Evolutionary conservation across 1,140 invertebrate species (phyloP), one percentile per base, ranked within the genome.

Genomic region (Drosophila aff.): DNA sequence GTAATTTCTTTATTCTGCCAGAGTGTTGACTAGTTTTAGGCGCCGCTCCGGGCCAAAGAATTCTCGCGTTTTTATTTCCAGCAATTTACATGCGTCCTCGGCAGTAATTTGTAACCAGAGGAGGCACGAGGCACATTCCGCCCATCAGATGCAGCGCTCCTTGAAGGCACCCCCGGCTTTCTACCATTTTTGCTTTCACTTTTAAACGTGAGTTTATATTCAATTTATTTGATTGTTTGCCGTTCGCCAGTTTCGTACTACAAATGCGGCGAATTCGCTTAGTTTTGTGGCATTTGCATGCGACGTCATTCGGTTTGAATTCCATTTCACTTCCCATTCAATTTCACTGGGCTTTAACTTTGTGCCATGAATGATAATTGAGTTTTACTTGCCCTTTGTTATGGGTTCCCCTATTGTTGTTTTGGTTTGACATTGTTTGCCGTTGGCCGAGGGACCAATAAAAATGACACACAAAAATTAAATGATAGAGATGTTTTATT

Each of bases 121-220:
- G 44, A 77, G 58, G 75, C 65, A 68, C 41, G 18, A 77, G 44
- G 55, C 38, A 61, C 64, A 33, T 43, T 66, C 33, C 28, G 13
- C 28, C 53, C 38, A 52, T 60, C 47, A 60, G 50, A 58, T 71
- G 71, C 71, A 71, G 55, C 41, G 47, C 40, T 74, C 71, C 62
- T 78, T 44, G 59, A 18, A 55, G 41, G 21, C 53, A 57, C 33
- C 15, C 31, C 18, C 10, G 28, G n/a, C 50, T 53, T 13, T 31
- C 38, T 63, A 65, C 46, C 67, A 66, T 68, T 80, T 83, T 80
- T 80, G 47, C 53, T 69, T 76, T 77, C 62, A 62, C 81, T 66
- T 76, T 87, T 77, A 89, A 89, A 77, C 80, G 61, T 83, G 64
- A 89, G 76, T 80, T 86, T 86, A 80, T 86, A 86, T 86, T 86